Evolutionary conservation across 2,888 invertebrate species (phyloP), one percentile per base, ranked within the genome.

Genomic region (Drosophila anomalata): DNA sequence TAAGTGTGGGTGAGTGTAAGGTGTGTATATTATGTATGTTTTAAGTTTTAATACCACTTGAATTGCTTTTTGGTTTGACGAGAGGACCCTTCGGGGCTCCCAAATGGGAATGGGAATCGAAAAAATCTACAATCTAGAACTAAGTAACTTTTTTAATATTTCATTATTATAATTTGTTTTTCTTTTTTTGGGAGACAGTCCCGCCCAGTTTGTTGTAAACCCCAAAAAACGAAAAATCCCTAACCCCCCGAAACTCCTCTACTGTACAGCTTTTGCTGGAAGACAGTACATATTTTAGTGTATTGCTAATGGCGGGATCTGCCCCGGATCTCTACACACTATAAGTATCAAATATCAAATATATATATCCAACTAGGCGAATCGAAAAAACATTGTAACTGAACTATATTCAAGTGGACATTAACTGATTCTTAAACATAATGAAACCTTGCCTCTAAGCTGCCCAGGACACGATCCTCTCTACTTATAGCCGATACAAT

Each of bases 1-100:
- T 60, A 11, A 56, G n/a, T 46, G 55, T 60, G 12, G 58, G 17
- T 52, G 36, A 33, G 20, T 17, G 17, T 42, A 0, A 7, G 48
- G 48, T 51, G 20, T 44, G 26, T 70, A 2, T 36, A 17, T 36
- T 33, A 42, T 76, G 55, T 57, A 41, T 52, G 50, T 24, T 39
- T 52, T 60, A 50, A 62, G 20, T 58, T 75, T 22, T 77, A 85
- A 85, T 86, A 87, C 83, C 86, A 82, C 83, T 83, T 87, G 68
- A 87, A 85, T 87, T 85, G 84, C 84, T 87, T 86, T 78, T 81
- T 58, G 71, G 26, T 78, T 71, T 31, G 17, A 46, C 46, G 36
- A 26, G 46, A 31, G 22, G 29, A 44, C 20, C 44, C 11, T 20
- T 2, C 11, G 14, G 20, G 33, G 50, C 22, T 51, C 36, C 36